phyloP scores from a whole-genome alignment of 2,888 invertebrate species.

The Zygogramma bicolorata region DNA sequence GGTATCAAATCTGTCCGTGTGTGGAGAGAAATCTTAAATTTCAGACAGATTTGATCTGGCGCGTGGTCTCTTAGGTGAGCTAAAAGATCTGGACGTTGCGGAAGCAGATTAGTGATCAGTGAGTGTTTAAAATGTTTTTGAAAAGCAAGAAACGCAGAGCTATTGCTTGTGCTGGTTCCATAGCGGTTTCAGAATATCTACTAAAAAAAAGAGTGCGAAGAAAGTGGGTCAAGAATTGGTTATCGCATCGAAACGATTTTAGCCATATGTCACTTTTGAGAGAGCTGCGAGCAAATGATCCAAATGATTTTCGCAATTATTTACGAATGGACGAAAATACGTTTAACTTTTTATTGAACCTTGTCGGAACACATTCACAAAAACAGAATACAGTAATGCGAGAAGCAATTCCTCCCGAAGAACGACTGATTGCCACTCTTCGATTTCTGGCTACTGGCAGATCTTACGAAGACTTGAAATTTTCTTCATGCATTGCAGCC shows the following conservation, averaged over 20 bases:
- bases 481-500: constrained; percentile 20
- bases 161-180: constrained; percentile 16
- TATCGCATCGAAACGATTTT: background rate
- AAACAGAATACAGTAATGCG: background rate
- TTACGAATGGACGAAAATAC: constrained; percentile 21
- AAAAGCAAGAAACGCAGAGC: constrained; percentile 15
- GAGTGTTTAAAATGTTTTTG: background rate
- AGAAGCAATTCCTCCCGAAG: constrained; percentile 23
- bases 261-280: constrained; percentile 17
- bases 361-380: constrained; percentile 13
- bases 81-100: background rate
- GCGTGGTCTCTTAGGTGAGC: background rate
- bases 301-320: constrained; percentile 22
- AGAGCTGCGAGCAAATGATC: constrained; percentile 13
- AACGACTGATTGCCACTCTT: constrained; percentile 25
- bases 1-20: too few species aligned
- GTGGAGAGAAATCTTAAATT: background rate
- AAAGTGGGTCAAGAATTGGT: constrained; percentile 16
- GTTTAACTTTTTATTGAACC: constrained; percentile 13
- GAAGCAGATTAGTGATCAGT: background rate
- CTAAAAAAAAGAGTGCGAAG: constrained; percentile 13
- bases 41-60: background rate
- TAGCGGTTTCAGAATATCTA: constrained; percentile 3
- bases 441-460: constrained; percentile 30
- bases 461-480: constrained; percentile 26